phyloP scores from a whole-genome alignment of 2,113 vertebrate genomes.

The Hyperoodon ampullatus region DNA sequence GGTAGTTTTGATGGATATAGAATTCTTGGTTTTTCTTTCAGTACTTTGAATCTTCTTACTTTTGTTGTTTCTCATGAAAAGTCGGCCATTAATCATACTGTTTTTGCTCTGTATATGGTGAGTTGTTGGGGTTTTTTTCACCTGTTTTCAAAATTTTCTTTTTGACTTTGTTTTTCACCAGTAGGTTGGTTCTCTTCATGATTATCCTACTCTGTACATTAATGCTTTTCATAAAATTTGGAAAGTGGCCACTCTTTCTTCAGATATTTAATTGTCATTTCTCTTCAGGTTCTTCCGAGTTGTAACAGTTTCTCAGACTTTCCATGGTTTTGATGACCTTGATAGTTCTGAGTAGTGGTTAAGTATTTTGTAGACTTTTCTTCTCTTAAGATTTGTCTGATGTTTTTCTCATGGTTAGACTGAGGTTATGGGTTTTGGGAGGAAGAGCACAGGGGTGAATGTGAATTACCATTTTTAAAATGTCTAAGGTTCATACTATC shows the following conservation, averaged over 20 bases:
- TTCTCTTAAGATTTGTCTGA: neutral
- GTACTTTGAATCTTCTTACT: neutral
- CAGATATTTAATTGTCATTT: neutral
- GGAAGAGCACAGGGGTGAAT: neutral
- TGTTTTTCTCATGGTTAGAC: neutral
- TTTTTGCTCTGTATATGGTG: neutral
- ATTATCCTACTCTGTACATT: neutral
- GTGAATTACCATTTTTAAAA: neutral
- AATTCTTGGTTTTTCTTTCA: neutral
- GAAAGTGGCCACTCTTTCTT: neutral
- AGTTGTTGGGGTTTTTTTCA: neutral
- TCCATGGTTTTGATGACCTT: neutral
- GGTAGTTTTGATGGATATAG: neutral
- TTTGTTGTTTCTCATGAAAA: neutral
- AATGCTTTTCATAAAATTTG: neutral
- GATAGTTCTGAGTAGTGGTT: neutral
- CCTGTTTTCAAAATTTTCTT: neutral
- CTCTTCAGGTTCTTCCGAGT: neutral
- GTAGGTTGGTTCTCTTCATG: neutral
- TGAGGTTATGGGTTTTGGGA: neutral
- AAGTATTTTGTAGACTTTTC: neutral
- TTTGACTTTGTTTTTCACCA: neutral
- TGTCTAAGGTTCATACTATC: neutral
- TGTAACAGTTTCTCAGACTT: neutral
- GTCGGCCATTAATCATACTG: neutral